phyloP scores from a whole-genome alignment of 2,888 invertebrate species.

The Synanthedon formicaeformis region DNA sequence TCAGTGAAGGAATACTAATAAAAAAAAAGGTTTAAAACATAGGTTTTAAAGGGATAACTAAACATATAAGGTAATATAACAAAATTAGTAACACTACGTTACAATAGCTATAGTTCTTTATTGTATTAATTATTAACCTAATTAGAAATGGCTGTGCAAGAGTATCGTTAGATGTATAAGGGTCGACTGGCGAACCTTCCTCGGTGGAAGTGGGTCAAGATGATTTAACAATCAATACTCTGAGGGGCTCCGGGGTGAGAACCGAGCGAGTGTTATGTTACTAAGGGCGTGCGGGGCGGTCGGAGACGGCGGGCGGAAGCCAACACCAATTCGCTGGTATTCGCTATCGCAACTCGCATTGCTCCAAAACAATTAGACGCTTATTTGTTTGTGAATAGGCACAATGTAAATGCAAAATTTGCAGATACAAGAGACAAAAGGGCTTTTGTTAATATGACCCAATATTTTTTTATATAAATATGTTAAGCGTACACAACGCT shows the following conservation, averaged over 20 bases:
- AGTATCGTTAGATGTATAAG: neutral
- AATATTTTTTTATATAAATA: no score
- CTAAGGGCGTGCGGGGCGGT: neutral
- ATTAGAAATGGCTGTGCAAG: no score
- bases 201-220: conserved; percentile 22
- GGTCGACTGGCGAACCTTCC: neutral
- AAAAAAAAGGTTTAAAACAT: no score
- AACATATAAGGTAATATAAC: no score
- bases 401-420: conserved; percentile 2
- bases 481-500: no score
- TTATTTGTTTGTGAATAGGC: conserved; percentile 1
- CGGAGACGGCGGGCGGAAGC: conserved; percentile 1
- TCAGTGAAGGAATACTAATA: no score
- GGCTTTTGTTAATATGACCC: no score
- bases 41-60: no score
- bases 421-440: neutral
- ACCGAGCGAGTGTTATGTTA: neutral
- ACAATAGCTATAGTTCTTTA: no score
- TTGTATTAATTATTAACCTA: no score
- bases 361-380: conserved; percentile 2
- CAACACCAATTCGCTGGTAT: no score
- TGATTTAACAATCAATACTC: conserved; percentile 36
- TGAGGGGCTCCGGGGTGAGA: conserved; percentile 5
- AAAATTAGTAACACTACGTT: no score
- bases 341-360: neutral